phyloP scores from a whole-genome alignment of 2,888 invertebrate species.

The Carcina quercana region DNA sequence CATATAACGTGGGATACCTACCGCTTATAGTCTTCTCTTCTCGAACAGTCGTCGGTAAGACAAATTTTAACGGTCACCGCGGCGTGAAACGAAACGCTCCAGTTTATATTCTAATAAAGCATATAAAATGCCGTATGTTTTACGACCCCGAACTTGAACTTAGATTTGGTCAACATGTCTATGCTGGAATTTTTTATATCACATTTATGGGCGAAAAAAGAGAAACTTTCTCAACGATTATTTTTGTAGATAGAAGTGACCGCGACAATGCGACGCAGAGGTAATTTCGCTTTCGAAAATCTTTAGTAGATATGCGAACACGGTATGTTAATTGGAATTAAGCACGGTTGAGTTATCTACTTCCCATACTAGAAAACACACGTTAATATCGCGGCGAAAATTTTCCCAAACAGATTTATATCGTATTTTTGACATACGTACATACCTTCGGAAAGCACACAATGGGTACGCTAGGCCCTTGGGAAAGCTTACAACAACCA shows the following conservation, averaged over 20 bases:
- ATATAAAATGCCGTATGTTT: slow-evolving; percentile 26
- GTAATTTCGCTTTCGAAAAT: slow-evolving; percentile 4
- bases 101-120: slow-evolving; percentile 29
- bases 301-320: slow-evolving; percentile 2
- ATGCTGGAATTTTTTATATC: slow-evolving; percentile 21
- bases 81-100: slow-evolving; percentile 11
- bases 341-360: slow-evolving; percentile 1
- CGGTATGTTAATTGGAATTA: slow-evolving; percentile 4
- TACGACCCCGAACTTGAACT: slow-evolving; percentile 41
- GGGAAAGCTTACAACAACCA: too few species aligned
- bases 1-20: slow-evolving; percentile 39
- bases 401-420: too few species aligned
- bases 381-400: too few species aligned
- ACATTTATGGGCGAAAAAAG: slow-evolving; percentile 19
- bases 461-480: too few species aligned
- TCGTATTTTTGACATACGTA: too few species aligned
- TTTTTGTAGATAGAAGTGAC: slow-evolving; percentile 1
- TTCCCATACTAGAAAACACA: too few species aligned
- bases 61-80: slow-evolving; percentile 50
- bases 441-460: too few species aligned
- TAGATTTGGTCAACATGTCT: slow-evolving; percentile 42
- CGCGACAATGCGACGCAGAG: slow-evolving; percentile 5
- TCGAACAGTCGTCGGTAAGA: slow-evolving; percentile 30
- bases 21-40: slow-evolving; percentile 37
- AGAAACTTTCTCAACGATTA: slow-evolving; percentile 2